Conservation (phyloP, 2,797 vertebrate genomes). For the Rhinella marina region DNA sequence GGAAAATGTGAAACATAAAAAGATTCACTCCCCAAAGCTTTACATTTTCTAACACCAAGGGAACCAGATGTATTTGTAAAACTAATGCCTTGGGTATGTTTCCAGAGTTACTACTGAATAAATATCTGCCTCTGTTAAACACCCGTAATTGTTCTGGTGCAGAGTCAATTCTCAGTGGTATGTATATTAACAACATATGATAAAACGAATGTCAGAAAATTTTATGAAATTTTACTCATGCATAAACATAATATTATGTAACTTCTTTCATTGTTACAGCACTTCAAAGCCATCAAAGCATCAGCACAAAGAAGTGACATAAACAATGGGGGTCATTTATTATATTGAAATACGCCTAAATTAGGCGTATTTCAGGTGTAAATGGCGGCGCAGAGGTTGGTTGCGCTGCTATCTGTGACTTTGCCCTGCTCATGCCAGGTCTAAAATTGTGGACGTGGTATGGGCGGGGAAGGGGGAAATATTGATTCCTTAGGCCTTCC, state of each 20-base stretch:
- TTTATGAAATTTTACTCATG: not conserved
- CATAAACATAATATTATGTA: conserved; percentile 6
- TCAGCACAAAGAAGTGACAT: not conserved
- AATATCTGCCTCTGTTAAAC: conserved; percentile 67
- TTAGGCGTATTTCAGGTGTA: too few species aligned
- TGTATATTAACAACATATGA: conserved; percentile 47
- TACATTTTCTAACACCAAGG: conserved; percentile 65
- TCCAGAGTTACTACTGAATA: conserved; percentile 66
- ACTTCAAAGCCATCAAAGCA: not conserved
- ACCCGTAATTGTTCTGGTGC: conserved; percentile 67
- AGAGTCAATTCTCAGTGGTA: conserved; percentile 61
- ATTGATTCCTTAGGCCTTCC: not conserved
- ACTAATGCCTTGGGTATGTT: conserved; percentile 69
- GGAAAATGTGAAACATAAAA: conserved; percentile 74
- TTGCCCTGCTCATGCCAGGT: too few species aligned
- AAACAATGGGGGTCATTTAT: not conserved
- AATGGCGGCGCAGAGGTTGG: too few species aligned
- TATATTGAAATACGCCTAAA: too few species aligned
- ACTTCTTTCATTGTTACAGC: not conserved
- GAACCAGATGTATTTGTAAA: conserved; percentile 68
- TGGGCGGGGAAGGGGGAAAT: not conserved
- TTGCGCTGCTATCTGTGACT: too few species aligned
- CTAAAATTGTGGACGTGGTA: too few species aligned
- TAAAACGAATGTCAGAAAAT: conserved; percentile 24
- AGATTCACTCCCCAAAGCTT: conserved; percentile 70